Conservation (phyloP, 1,140 invertebrate species). For the Drosophila sechellia region DNA sequence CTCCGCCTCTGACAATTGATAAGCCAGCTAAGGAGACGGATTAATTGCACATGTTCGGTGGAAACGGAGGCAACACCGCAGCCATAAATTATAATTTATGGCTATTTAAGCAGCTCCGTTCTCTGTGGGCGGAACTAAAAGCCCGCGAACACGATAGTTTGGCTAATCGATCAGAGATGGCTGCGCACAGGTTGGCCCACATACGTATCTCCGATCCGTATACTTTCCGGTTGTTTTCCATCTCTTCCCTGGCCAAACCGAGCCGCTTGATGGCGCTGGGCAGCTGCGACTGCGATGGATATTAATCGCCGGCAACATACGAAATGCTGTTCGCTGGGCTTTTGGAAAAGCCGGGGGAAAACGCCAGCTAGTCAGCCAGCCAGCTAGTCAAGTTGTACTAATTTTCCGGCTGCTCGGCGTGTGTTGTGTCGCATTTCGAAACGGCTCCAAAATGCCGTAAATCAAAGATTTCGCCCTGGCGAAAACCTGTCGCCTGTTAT, state of each 20-base stretch:
- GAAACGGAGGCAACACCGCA: slow-evolving; percentile 20
- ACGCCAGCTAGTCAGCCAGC: not conserved
- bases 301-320: slow-evolving; percentile 75
- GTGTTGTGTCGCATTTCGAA: slow-evolving; percentile 77
- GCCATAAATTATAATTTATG: slow-evolving; percentile 83
- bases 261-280: slow-evolving; percentile 68
- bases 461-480: slow-evolving; percentile 68
- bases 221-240: slow-evolving; percentile 34
- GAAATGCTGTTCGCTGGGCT: slow-evolving; percentile 53
- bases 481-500: slow-evolving; percentile 66
- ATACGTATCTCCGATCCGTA: slow-evolving; percentile 47
- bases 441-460: slow-evolving; percentile 75
- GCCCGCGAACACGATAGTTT: slow-evolving; percentile 50
- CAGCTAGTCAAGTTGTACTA: slow-evolving; percentile 37
- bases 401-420: slow-evolving; percentile 53
- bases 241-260: slow-evolving; percentile 42
- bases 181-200: slow-evolving; percentile 70
- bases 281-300: slow-evolving; percentile 75
- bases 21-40: slow-evolving; percentile 73
- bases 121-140: slow-evolving; percentile 74
- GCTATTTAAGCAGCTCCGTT: slow-evolving; percentile 72
- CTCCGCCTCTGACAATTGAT: slow-evolving; percentile 68
- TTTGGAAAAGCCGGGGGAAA: slow-evolving; percentile 31
- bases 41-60: slow-evolving; percentile 80
- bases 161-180: slow-evolving; percentile 69